These are phyloP conservation scores for Stegophylla sp. DNA, from an alignment of 2,888 invertebrate genomes.

Conservation along the genomic window DNA sequence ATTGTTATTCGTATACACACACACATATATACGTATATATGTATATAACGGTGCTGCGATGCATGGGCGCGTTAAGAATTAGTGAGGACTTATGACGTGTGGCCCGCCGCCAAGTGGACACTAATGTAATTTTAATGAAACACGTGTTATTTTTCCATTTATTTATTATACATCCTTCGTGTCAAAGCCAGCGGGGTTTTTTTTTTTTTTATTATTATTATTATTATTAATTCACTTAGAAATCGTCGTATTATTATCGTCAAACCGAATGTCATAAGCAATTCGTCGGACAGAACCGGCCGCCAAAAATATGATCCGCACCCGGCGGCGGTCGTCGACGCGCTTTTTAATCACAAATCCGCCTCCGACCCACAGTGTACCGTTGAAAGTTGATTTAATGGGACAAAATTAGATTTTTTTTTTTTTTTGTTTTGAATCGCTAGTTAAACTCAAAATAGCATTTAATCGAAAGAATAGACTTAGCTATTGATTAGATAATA, in stretches of 20 bases:
- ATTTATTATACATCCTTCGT: slow-evolving; percentile 23
- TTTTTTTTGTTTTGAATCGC: no score
- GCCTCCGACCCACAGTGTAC: no score
- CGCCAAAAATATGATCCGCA: slow-evolving; percentile 52
- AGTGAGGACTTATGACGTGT: slow-evolving; percentile 16
- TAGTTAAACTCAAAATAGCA: no score
- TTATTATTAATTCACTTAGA: slow-evolving; percentile 58
- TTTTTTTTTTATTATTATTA: no score
- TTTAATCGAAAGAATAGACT: no score
- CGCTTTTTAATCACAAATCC: no score
- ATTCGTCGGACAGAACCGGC: slow-evolving; percentile 29
- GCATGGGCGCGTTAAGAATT: not conserved
- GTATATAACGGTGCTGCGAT: not conserved
- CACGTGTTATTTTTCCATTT: slow-evolving; percentile 52
- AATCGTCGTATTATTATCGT: slow-evolving; percentile 57
- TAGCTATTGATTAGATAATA: no score
- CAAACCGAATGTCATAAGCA: slow-evolving; percentile 50
- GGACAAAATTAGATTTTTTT: no score
- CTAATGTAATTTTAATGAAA: slow-evolving; percentile 58
- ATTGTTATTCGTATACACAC: not conserved
- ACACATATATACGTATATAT: no score
- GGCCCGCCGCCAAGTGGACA: slow-evolving; percentile 45
- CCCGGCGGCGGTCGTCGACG: not conserved
- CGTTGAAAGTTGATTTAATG: no score
- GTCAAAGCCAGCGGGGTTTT: slow-evolving; percentile 31